phyloP scores from a whole-genome alignment of 2,888 invertebrate species.

The Parnassius apollo region DNA sequence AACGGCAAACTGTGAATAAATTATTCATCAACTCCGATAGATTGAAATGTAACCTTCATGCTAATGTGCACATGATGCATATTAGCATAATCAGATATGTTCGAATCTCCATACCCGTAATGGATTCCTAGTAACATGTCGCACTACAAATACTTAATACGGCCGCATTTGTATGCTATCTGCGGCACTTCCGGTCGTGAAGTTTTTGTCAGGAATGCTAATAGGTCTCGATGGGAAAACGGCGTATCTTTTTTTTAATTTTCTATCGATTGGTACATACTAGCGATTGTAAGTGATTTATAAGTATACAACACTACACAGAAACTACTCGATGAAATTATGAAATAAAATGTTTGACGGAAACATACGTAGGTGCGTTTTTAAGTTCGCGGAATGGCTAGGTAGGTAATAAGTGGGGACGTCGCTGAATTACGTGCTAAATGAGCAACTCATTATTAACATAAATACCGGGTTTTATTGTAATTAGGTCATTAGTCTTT shows the following conservation, averaged over 20 bases:
- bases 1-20: slow-evolving; percentile 14
- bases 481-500: too few species aligned
- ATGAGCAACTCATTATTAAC: too few species aligned
- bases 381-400: too few species aligned
- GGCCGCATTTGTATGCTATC: slow-evolving; percentile 22
- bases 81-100: neutral
- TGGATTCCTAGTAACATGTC: slow-evolving; percentile 31
- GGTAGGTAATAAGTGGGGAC: too few species aligned
- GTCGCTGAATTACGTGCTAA: too few species aligned
- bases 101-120: slow-evolving; percentile 25
- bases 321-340: too few species aligned
- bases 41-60: neutral
- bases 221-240: slow-evolving; percentile 7
- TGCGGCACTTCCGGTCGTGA: slow-evolving; percentile 14
- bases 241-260: slow-evolving; percentile 14
- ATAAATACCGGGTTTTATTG: too few species aligned
- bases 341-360: too few species aligned
- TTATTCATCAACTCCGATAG: slow-evolving; percentile 7
- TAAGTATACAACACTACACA: too few species aligned
- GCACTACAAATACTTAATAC: slow-evolving; percentile 32
- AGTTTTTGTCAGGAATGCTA: neutral
- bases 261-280: neutral
- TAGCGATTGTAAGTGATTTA: neutral
- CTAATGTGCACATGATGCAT: neutral
- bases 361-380: too few species aligned